Evolutionary conservation across 1,140 invertebrate species (phyloP), one percentile per base, ranked within the genome.

Genomic region (Phenacoccus solenopsis): DNA sequence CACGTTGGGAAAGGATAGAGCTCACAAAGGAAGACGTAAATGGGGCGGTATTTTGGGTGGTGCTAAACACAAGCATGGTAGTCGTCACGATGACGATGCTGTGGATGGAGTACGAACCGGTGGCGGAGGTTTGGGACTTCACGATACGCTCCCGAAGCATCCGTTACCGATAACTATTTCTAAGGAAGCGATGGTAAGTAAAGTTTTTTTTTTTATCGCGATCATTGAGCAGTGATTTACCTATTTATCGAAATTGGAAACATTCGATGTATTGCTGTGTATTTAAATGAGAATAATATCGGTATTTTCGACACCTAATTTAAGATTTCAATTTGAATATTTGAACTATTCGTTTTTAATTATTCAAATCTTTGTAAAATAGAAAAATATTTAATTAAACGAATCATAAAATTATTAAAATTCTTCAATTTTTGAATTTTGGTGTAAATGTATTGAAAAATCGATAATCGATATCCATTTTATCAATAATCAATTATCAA

Each of bases 121-220:
- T 20, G 70, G 56, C n/a, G 32, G 25, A 21, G 67, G 67, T 16
- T 25, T 64, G 67, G 16, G 70, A 0, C 24, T 32, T n/a, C 68
- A 69, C 22, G 57, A 68, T 24, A 25, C 71, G 28, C 83, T 83
- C 28, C 84, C 85, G 70, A 81, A 84, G n/a, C 84, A 86, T 73
- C 86, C 87, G 0, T 78, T 88, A 68, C 86, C 86, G 9, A 84
- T 86, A 0, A 85, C 84, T 70, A 87, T 87, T 74, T 87, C 86
- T 75, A 89, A 88, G 80, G 87, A 89, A 79, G 86, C 86, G 71
- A 83, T 89, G 85, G 87, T 88, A 77, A 81, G 79, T 76, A 5
- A n/a, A 2, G 21, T 68, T 9, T 16, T n/a, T n/a, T n/a, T n/a
- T n/a, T 7, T 32, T 32, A 32, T 32, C 30, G 30, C 13, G 5